Base-by-base conservation (phyloP, 2,797 vertebrate genomes). In the Catostomus latipinnis region DNA sequence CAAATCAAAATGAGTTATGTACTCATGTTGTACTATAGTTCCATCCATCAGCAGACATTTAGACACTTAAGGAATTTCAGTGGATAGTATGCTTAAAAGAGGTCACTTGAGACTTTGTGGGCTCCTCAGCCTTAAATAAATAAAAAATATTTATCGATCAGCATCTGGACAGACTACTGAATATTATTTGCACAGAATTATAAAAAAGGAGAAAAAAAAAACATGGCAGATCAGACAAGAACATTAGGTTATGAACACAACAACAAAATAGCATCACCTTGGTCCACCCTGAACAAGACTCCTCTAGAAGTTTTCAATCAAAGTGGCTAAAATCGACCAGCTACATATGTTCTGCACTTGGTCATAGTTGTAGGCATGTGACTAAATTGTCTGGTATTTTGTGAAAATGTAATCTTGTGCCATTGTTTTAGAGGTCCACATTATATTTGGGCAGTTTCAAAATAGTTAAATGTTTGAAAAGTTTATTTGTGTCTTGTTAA, bases 321-420 rank as follows among this genome's bases (percentile, higher is more conserved):
- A 22, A 72, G 66, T 80, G 54, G 76, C 54, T 65, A 43, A 74
- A 71, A 46, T 34, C 57, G 75, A 80, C 67, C 74, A 82, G 78
- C 74, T 74, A 58, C 75, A 81, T 81, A 81, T 79, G 77, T 81
- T 83, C 58, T 73, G 57, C 83, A 81, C 91, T 91, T 91, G 92
- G 92, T 93, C 89, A 89, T 94, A 93, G 92, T 92, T 63, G 85
- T 94, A 92, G 91, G 91, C 90, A 90, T 91, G 92, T 93, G 93
- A 92, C 91, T 92, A 91, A 92, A 91, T 90, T 91, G 92, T 92
- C 93, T 91, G 91, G 91, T 93, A 92, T 94, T 73, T 80, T 74
- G 92, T 94, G 91, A 93, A 92, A 88, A 92, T 93, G 93, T 94
- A 92, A 92, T 91, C 90, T 90, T 93, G 92, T 95, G 92, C 92